Evolutionary conservation across 2,113 vertebrate genomes (phyloP), one percentile per base, ranked within the genome.

Genomic region (Xenopus borealis): DNA sequence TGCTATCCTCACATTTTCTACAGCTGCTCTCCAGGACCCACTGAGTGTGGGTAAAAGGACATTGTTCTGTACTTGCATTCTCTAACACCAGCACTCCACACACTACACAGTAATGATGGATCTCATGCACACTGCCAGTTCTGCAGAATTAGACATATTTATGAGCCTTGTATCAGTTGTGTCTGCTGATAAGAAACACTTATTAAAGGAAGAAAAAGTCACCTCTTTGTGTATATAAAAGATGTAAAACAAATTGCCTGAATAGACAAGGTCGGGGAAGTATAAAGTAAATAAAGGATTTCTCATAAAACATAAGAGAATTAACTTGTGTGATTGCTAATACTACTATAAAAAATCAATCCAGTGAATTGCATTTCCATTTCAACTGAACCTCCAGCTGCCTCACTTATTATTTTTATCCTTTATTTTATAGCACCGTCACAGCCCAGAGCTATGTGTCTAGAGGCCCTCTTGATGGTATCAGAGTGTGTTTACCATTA

Each of bases 161-260:
- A 91, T 90, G 90, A 89, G 86, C 85, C 81, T 63, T 55, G 87
- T 86, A 90, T 90, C 83, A 4, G 84, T 89, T 88, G 83, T 84
- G 78, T 69, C 72, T 72, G 80, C 86, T 87, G 89, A 92, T 93
- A 91, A 91, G 88, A 70, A 2, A 61, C 1, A 11, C 85, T 88
- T 86, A 89, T 86, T 88, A 89, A 85, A 89, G 89, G 90, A 91
- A 92, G 88, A 87, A 91, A 92, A 89, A 91, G 87, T 88, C 89
- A 89, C 87, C 89, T 91, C 88, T 27, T 69, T 88, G 86, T 91
- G 84, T 89, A 80, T 88, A 88, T 89, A 88, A 91, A 91, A 91
- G 85, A 86, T 86, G 85, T 79, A 83, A 86, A 84, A 88, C 83
- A 86, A 87, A 79, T 83, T 83, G 87, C 81, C 85, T 88, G 83